A percentile compares a stretch with the other conserved stretches of the same genome.
These are phyloP conservation scores for Rosalia funebris DNA, from an alignment of 2,888 invertebrate species.

Conservation along the genomic window DNA sequence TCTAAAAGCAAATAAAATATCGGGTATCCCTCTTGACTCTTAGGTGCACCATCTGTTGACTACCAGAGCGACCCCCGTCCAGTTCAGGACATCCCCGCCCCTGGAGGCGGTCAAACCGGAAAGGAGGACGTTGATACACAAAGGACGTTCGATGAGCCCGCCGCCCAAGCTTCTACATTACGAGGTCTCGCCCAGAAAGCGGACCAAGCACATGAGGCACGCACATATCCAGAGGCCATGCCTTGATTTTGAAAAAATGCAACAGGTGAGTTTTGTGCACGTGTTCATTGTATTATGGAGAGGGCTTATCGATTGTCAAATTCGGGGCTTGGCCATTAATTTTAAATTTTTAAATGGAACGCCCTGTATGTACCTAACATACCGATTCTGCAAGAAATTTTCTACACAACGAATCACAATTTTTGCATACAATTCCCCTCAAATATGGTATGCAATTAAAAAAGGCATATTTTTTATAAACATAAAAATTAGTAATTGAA, in stretches of 20 bases:
- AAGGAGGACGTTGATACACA: constrained; percentile 57
- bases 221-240: constrained; percentile 84
- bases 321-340: no score
- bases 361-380: no score
- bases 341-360: no score
- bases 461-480: no score
- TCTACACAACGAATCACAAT: no score
- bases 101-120: constrained; percentile 86
- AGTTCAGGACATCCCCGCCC: constrained; percentile 92
- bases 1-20: no score
- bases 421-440: no score
- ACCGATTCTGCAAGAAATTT: no score
- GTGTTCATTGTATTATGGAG: no score
- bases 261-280: constrained; percentile 78
- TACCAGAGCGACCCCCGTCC: constrained; percentile 81
- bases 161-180: constrained; percentile 67
- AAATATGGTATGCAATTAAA: no score
- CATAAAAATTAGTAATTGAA: no score
- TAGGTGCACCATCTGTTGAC: constrained; percentile 73
- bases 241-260: constrained; percentile 97
- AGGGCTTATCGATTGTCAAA: no score
- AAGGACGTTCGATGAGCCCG: constrained; percentile 65
- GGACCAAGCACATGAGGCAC: constrained; percentile 71
- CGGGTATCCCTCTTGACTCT: not conserved
- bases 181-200: constrained; percentile 70